Evolutionary conservation across 2,888 invertebrate genomes (phyloP).

Genomic region (Taphrorychus bicolor): DNA sequence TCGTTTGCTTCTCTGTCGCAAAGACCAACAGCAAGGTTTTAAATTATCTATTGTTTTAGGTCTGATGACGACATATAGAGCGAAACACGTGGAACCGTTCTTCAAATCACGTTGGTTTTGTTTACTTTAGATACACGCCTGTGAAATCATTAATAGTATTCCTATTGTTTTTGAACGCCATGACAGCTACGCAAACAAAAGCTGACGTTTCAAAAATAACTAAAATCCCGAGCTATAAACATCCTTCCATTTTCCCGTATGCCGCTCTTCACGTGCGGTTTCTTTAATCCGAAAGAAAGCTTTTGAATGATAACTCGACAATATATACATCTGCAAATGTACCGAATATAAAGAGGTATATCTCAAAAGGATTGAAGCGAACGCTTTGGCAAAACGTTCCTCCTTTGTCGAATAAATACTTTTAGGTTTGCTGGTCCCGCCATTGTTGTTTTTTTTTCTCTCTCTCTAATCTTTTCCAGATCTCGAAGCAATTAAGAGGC

Average conservation of each 20-base stretch:
- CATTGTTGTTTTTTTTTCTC: not conserved
- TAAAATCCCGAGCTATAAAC: not conserved
- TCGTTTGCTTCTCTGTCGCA: no score
- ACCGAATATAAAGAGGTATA: not conserved
- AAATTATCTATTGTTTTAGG: no score
- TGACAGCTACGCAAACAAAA: not conserved
- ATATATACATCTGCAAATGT: slow-evolving; percentile 1
- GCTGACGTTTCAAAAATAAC: not conserved
- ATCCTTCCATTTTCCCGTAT: not conserved
- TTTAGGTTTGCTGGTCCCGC: not conserved
- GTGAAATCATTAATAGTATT: no score
- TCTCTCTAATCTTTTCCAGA: not conserved
- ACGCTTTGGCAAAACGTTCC: slow-evolving; percentile 1
- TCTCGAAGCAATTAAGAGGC: not conserved
- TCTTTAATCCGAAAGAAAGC: slow-evolving; percentile 7
- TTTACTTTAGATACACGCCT: no score
- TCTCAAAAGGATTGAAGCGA: not conserved
- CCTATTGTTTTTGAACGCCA: no score
- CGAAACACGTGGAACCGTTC: no score
- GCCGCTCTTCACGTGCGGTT: not conserved
- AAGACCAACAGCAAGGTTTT: no score
- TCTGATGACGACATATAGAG: no score
- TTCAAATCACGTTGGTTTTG: no score
- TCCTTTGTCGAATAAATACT: not conserved
- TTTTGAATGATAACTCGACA: slow-evolving; percentile 5